phyloP scores from a whole-genome alignment of 2,113 vertebrate genomes.

The Ptilonorhynchus violaceus region DNA sequence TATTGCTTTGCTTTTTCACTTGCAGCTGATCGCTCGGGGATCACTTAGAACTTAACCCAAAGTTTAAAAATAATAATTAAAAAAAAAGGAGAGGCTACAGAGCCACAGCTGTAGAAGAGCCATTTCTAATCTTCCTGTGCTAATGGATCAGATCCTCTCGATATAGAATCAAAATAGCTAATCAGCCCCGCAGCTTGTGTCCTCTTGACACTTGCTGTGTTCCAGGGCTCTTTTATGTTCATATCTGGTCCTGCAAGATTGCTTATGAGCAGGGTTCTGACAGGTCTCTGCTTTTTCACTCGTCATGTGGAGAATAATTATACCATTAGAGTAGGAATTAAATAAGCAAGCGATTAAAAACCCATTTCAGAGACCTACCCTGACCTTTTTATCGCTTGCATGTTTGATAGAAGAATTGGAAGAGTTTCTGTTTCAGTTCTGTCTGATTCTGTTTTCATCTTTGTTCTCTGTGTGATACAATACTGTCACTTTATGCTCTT shows the following conservation, averaged over 20 bases:
- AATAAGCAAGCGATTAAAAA: neutral
- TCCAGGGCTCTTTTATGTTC: neutral
- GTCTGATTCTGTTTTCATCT: neutral
- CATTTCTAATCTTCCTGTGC: neutral
- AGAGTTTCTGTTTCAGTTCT: neutral
- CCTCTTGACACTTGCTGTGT: neutral
- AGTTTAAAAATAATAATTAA: neutral
- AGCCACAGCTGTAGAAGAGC: constrained; percentile 4
- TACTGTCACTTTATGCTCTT: neutral
- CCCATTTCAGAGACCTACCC: neutral
- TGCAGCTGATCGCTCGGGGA: neutral
- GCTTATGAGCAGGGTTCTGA: neutral
- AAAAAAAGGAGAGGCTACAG: accelerated
- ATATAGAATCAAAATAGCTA: neutral
- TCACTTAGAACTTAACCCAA: neutral
- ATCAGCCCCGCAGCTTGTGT: neutral
- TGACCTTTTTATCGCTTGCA: neutral
- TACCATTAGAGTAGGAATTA: neutral
- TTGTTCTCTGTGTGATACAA: neutral
- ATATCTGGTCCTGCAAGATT: neutral
- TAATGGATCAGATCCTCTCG: neutral
- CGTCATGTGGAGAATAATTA: neutral
- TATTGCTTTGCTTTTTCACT: neutral
- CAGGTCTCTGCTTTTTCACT: neutral
- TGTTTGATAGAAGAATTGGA: neutral